Base-by-base conservation (phyloP, 1,140 invertebrate genomes). In the Xylocopa sonorina region DNA sequence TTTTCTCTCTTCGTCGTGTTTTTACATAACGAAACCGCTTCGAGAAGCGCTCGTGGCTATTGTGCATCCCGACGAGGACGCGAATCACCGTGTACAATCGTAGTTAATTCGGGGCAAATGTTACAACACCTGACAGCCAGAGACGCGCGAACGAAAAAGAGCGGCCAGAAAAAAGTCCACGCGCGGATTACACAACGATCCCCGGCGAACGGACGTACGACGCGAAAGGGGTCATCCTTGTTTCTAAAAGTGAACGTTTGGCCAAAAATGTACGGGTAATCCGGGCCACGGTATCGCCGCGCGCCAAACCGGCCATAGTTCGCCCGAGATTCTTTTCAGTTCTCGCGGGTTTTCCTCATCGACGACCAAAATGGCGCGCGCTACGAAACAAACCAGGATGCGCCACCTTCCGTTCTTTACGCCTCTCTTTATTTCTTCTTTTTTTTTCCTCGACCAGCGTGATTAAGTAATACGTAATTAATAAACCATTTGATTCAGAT, bases 401-500 rank as follows among this genome's bases (percentile, higher is more conserved):
- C 74, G 78, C 41, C n/a, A n/a, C n/a, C n/a, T 76, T 84, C 57
- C 71, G 71, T 78, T 81, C 41, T 81, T 73, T 73, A 68, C 51
- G 66, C 50, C 48, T 84, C 27, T 51, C 38, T 76, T 71, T 78
- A n/a, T n/a, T n/a, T n/a, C n/a, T n/a, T n/a, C n/a, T n/a, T n/a
- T n/a, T n/a, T n/a, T n/a, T n/a, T n/a, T n/a, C n/a, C n/a, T n/a
- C n/a, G n/a, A n/a, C 24, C 34, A 0, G 6, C 18, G 63, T 71
- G 85, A 86, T 86, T 86, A 86, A 86, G 85, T 86, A 86, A 86
- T 86, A 83, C 73, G 63, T 86, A 86, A 86, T 86, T 86, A 86
- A 86, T 86, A 86, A 82, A 72, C 77, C 73, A 53, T 86, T 86
- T 86, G 73, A 82, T 80, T 64, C 73, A 51, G 77, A 83, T 75